Base-by-base conservation (phyloP, 2,113 vertebrate species). In the Chroicocephalus ridibundus region DNA sequence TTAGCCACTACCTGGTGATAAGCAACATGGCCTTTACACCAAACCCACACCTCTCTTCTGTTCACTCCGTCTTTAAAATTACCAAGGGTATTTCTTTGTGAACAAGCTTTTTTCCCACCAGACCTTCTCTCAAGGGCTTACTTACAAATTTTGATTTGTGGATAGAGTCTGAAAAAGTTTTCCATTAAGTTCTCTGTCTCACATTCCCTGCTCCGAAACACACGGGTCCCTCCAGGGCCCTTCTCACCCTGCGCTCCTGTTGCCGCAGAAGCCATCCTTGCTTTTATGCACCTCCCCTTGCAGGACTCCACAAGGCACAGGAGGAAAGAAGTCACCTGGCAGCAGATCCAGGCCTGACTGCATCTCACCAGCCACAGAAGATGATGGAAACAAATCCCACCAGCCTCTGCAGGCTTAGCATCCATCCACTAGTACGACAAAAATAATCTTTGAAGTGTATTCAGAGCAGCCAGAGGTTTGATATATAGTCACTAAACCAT, bases 221-320 rank as follows among this genome's bases (percentile, higher is more conserved):
- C 29, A 51, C 3, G 2, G 40, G 40, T 44, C 19, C 34, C 54
- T 77, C 40, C 54, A 16, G 3, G 11, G 40, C 13, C 18, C 64
- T 90, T 72, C 62, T 71, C 46, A 77, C 6, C 32, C 46, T 1
- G 0, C 0, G 0, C 16, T 55, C 29, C 44, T 5, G 12, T 82
- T 80, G 5, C 61, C 1, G 2, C 66, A 69, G 44, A 52, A 74
- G 79, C 62, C 6, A 3, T 25, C 20, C 36, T 14, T n/a, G 26
- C 11, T 58, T 88, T 74, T 27, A 65, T 51, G 72, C 34, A 26
- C 24, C 32, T 77, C 54, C 55, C 13, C 49, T 44, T 47, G 11
- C 49, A 65, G 40, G 31, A 49, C 36, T 62, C 52, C 46, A 75
- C 21, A 60, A 75, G 7, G 61, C 2, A 6, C 0, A 0, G 25